Percentiles rank a stretch among this genome's conserved stretches.
Conservation (phyloP, 2,797 vertebrate genomes). For the Sparus aurata region DNA sequence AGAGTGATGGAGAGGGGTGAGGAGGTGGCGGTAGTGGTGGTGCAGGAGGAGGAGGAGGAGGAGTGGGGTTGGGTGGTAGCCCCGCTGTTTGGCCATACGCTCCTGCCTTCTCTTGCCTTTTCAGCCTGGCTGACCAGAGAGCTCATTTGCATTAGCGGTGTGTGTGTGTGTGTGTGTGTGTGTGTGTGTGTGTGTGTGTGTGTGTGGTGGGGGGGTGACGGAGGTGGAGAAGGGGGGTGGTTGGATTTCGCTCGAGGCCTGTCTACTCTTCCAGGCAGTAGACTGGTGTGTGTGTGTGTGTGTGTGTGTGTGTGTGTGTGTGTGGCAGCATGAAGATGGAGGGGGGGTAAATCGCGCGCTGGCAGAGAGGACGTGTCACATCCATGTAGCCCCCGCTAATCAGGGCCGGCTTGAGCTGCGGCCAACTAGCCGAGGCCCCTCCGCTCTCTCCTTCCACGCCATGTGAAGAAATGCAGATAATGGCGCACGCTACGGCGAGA, state of each 20-base stretch:
- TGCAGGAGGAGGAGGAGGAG: constrained; percentile 33
- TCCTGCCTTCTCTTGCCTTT: constrained; percentile 86
- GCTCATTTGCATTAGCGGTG: constrained; percentile 88
- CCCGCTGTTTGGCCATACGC: constrained; percentile 88
- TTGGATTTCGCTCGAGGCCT: constrained; percentile 89
- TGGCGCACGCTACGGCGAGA: constrained; percentile 68
- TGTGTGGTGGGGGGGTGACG: constrained; percentile 65
- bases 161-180: constrained; percentile 32
- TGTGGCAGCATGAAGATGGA: constrained; percentile 35
- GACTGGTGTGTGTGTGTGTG: constrained; percentile 67
- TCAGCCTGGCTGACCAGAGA: constrained; percentile 88
- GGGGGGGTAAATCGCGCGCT: constrained; percentile 56
- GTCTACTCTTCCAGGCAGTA: constrained; percentile 88
- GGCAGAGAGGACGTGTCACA: constrained; percentile 89
- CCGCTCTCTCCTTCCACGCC: constrained; percentile 53
- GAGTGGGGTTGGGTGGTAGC: constrained; percentile 73
- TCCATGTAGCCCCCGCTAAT: constrained; percentile 86
- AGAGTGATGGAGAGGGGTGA: constrained; percentile 61
- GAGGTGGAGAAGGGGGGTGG: constrained; percentile 37
- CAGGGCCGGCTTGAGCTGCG: constrained; percentile 68
- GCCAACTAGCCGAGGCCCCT: constrained; percentile 75
- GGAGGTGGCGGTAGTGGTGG: constrained; percentile 17
- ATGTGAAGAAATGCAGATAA: constrained; percentile 91
- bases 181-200: no score
- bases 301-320: constrained; percentile 47